These are phyloP conservation scores for Heterochromis multidens DNA, from an alignment of 2,113 vertebrate genomes.

Conservation along the genomic window DNA sequence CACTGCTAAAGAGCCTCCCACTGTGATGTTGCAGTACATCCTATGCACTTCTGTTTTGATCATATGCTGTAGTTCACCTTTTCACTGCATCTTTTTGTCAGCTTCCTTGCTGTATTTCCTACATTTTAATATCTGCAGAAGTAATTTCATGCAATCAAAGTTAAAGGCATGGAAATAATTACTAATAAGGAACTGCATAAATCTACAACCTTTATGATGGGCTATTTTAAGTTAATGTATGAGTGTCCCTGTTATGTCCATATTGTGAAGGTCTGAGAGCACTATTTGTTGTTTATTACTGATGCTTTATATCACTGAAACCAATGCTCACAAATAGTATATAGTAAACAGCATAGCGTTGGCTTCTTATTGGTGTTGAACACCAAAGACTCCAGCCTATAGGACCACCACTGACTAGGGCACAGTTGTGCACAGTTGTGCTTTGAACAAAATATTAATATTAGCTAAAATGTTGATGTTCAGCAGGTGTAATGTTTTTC, in stretches of 20 bases:
- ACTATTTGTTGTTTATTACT: not conserved
- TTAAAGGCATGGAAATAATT: not conserved
- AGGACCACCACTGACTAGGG: too few relatives aligned
- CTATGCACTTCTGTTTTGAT: not conserved
- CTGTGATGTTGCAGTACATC: not conserved
- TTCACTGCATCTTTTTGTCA: not conserved
- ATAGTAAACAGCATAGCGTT: too few relatives aligned
- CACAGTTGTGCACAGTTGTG: not conserved
- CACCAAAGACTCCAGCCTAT: too few relatives aligned
- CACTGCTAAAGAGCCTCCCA: not conserved
- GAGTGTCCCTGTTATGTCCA: not conserved
- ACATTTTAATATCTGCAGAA: not conserved
- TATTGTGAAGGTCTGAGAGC: not conserved
- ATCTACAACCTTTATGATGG: not conserved
- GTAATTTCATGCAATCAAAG: constrained; percentile 1
- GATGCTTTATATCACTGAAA: not conserved
- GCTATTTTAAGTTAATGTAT: not conserved
- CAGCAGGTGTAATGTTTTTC: not conserved
- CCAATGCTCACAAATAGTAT: not conserved
- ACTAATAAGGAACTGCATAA: not conserved
- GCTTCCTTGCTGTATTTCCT: not conserved
- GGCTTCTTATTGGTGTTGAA: too few relatives aligned
- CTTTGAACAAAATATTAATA: not conserved
- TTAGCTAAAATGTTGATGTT: not conserved
- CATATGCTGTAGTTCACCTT: not conserved